phyloP scores from a whole-genome alignment of 1,140 invertebrate genomes.

The Heliconius eleuchia region DNA sequence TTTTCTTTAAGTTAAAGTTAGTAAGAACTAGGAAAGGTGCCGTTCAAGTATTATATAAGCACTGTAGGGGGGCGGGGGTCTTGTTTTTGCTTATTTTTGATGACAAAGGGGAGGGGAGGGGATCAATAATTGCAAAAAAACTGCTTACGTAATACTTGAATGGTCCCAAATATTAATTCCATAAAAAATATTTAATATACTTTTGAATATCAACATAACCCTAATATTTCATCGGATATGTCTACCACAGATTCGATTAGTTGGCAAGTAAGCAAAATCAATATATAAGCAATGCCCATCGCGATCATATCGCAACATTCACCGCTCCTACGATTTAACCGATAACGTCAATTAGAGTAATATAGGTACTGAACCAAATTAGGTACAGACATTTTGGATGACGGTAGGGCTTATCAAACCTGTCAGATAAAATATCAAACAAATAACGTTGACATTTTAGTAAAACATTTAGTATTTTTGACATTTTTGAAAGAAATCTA shows the following conservation, averaged over 20 bases:
- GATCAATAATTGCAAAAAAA: too few relatives aligned
- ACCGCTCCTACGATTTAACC: slow-evolving; percentile 24
- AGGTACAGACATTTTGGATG: slow-evolving; percentile 8
- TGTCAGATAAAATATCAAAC: neutral
- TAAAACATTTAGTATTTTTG: neutral
- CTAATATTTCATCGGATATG: neutral
- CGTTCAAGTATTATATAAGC: too few relatives aligned
- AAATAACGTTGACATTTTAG: neutral
- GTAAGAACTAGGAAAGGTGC: too few relatives aligned
- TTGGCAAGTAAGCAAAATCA: slow-evolving; percentile 29
- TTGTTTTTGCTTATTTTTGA: too few relatives aligned
- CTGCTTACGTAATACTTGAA: too few relatives aligned
- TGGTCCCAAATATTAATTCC: neutral
- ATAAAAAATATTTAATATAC: neutral
- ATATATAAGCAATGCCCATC: slow-evolving; percentile 36
- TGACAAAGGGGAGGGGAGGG: too few relatives aligned
- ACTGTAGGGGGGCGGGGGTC: too few relatives aligned
- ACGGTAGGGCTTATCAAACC: neutral
- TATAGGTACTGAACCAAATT: slow-evolving; percentile 21
- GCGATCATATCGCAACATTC: slow-evolving; percentile 35
- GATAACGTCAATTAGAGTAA: slow-evolving; percentile 31
- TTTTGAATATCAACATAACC: neutral
- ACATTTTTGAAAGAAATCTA: neutral
- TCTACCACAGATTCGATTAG: neutral
- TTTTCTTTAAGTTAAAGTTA: neutral